These are phyloP conservation scores for Tipula confusa DNA, from an alignment of 2,888 invertebrate genomes.

Conservation along the genomic window DNA sequence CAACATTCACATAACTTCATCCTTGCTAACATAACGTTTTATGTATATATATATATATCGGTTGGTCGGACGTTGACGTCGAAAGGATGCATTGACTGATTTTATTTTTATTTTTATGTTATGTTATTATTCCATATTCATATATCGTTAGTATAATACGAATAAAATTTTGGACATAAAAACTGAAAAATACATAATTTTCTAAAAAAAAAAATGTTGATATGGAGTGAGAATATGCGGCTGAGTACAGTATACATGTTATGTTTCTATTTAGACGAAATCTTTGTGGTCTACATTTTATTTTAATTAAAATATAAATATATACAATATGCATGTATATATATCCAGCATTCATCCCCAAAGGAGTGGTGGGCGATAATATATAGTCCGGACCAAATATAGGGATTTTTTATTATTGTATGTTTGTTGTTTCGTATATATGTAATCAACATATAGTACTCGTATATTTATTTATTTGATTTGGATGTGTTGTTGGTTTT, in stretches of 20 bases:
- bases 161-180: background rate
- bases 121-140: background rate
- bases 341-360: background rate
- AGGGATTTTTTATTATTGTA: background rate
- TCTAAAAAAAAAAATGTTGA: too few relatives aligned
- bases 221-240: background rate
- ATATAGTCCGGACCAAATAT: background rate
- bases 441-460: background rate
- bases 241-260: background rate
- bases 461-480: background rate
- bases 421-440: background rate
- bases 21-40: too few relatives aligned
- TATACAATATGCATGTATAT: background rate
- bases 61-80: background rate
- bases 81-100: background rate
- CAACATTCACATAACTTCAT: too few relatives aligned
- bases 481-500: background rate
- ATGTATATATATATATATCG: background rate
- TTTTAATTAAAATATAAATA: background rate
- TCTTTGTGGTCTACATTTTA: conserved; percentile 14
- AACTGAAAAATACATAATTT: background rate
- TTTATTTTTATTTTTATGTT: background rate
- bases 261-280: background rate
- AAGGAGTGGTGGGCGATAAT: background rate
- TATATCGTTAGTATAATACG: background rate